phyloP scores from a whole-genome alignment of 2,797 vertebrate species.

The Remorina albescens region DNA sequence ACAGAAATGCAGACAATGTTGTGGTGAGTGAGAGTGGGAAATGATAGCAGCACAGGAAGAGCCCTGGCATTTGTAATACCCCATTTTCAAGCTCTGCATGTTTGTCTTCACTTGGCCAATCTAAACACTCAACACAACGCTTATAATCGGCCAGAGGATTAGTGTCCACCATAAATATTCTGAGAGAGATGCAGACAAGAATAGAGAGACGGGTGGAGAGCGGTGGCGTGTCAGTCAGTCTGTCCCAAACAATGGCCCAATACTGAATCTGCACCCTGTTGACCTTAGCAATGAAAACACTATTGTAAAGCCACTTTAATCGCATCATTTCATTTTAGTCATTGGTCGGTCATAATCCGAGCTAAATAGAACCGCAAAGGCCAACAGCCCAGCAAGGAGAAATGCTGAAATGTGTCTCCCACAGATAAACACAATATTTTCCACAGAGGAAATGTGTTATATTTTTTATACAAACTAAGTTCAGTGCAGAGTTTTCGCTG shows the following conservation, averaged over 20 bases:
- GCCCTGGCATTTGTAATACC: slow-evolving; percentile 36
- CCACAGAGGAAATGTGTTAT: slow-evolving; percentile 23
- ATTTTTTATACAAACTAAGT: slow-evolving; percentile 27
- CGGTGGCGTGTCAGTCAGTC: slow-evolving; percentile 47
- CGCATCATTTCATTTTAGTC: slow-evolving; percentile 68
- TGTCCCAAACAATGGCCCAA: slow-evolving; percentile 55
- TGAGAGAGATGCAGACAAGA: slow-evolving; percentile 55
- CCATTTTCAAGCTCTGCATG: slow-evolving; percentile 51
- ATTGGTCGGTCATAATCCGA: slow-evolving; percentile 56
- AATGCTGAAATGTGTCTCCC: slow-evolving; percentile 56
- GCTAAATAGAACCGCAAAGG: slow-evolving; percentile 59
- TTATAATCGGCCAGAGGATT: slow-evolving; percentile 51
- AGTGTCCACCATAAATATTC: slow-evolving; percentile 57
- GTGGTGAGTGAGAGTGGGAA: slow-evolving; percentile 16
- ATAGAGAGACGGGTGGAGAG: slow-evolving; percentile 68
- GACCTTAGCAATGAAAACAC: slow-evolving; percentile 75
- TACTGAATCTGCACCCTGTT: slow-evolving; percentile 65
- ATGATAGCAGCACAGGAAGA: slow-evolving; percentile 39
- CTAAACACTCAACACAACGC: slow-evolving; percentile 50
- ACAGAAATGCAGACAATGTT: slow-evolving; percentile 4
- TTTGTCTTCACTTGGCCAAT: slow-evolving; percentile 40
- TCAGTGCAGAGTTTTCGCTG: slow-evolving; percentile 9
- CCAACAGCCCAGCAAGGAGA: slow-evolving; percentile 44
- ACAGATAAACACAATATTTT: slow-evolving; percentile 62
- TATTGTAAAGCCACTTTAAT: slow-evolving; percentile 69